Evolutionary conservation across 2,113 vertebrate species (phyloP).

Genomic region (Labrus mixtus): DNA sequence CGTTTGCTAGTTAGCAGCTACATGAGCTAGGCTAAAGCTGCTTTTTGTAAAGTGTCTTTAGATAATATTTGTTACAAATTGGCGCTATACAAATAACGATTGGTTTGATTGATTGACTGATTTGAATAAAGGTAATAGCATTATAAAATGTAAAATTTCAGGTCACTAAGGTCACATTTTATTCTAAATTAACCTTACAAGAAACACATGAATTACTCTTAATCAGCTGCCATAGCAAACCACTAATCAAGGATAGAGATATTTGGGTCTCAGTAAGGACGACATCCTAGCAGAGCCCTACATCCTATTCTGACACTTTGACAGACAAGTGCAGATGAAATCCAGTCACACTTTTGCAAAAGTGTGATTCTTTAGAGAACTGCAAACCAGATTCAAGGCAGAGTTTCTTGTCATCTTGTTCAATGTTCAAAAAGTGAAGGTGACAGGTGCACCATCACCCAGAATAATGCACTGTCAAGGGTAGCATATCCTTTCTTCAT

Average conservation of each 20-base stretch:
- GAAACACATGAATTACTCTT: too few species aligned
- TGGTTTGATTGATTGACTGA: too few species aligned
- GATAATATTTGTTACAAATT: too few species aligned
- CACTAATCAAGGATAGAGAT: not conserved
- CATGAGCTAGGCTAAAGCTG: too few species aligned
- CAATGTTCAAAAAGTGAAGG: not conserved
- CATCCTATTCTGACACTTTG: slow-evolving; percentile 17
- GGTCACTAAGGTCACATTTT: too few species aligned
- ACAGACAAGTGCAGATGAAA: slow-evolving; percentile 36
- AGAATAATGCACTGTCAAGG: slow-evolving; percentile 18
- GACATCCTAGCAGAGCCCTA: not conserved
- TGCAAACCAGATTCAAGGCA: not conserved
- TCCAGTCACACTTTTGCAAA: slow-evolving; percentile 16
- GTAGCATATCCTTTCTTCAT: slow-evolving; percentile 1
- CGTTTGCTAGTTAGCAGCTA: too few species aligned
- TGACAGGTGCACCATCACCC: slow-evolving; percentile 25
- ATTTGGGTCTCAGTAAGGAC: not conserved
- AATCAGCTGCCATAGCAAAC: not conserved
- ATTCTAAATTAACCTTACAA: too few species aligned
- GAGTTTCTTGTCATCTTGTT: slow-evolving; percentile 15
- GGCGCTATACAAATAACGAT: too few species aligned
- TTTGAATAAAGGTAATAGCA: too few species aligned
- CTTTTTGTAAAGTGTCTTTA: too few species aligned
- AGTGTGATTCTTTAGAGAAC: not conserved
- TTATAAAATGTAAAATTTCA: too few species aligned